Percentiles rank a stretch among this genome's conserved stretches.
phyloP scores from a whole-genome alignment of 2,888 invertebrate species.

The Hipparchia sbordonii region DNA sequence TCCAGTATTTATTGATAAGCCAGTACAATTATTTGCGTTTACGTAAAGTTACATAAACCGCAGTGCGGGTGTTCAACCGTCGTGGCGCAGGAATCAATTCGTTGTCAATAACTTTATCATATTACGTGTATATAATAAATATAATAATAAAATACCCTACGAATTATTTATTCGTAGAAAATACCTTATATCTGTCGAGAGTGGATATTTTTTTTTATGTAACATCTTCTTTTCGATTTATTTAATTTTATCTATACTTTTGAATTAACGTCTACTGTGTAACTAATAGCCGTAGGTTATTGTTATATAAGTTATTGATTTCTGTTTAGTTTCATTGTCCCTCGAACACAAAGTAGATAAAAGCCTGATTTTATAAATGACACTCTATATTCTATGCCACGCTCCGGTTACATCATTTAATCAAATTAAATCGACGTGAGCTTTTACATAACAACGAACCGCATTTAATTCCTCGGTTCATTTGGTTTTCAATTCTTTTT shows the following conservation, averaged over 20 bases:
- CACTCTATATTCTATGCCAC: not conserved
- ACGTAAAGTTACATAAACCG: conserved; percentile 34
- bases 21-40: not conserved
- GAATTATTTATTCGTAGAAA: too few species aligned
- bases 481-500: conserved; percentile 4
- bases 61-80: conserved; percentile 42
- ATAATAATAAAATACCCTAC: not conserved
- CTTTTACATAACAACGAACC: conserved; percentile 6
- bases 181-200: too few species aligned
- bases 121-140: not conserved
- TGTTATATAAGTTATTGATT: too few species aligned
- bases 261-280: too few species aligned
- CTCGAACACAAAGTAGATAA: not conserved
- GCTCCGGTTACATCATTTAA: not conserved
- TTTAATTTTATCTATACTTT: too few species aligned
- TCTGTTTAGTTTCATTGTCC: not conserved
- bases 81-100: conserved; percentile 29
- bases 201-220: too few species aligned
- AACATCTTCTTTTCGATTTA: too few species aligned
- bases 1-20: not conserved
- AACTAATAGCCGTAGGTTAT: too few species aligned
- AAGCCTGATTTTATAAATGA: not conserved
- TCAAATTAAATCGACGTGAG: conserved; percentile 6
- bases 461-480: conserved; percentile 4
- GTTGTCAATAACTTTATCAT: conserved; percentile 24